Conservation (phyloP, 2,888 invertebrate species). For the Allolobophora icterica region DNA sequence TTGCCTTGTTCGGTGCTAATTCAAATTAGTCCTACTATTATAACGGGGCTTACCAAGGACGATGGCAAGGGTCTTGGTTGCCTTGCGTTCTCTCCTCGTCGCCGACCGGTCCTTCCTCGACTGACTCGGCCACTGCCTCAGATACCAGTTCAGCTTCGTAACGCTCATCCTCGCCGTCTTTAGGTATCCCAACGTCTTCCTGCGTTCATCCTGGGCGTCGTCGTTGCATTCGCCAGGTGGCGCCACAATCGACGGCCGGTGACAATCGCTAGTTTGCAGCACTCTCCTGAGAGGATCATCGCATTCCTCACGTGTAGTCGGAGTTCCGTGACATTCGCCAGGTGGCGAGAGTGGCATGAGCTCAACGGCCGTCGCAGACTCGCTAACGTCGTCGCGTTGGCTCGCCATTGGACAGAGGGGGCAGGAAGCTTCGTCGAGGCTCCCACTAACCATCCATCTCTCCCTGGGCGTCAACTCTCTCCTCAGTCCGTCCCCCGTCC, state of each 20-base stretch:
- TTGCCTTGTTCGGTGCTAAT: too few relatives aligned
- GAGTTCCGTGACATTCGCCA: background rate
- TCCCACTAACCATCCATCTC: background rate
- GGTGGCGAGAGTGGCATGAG: background rate
- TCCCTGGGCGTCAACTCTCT: background rate
- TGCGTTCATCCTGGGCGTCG: background rate
- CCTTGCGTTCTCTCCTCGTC: slow-evolving; percentile 79
- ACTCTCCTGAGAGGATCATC: background rate
- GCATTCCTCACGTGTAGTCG: background rate
- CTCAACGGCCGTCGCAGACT: background rate
- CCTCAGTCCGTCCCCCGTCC: background rate
- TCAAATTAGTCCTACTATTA: too few relatives aligned
- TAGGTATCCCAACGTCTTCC: background rate
- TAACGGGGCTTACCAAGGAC: slow-evolving; percentile 83
- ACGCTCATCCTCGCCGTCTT: background rate
- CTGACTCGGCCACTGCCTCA: background rate
- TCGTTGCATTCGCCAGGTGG: background rate
- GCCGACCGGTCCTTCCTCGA: slow-evolving; percentile 47
- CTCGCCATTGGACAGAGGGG: background rate
- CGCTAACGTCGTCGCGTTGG: background rate
- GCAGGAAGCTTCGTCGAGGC: background rate
- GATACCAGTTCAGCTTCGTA: slow-evolving; percentile 22
- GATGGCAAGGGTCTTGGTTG: slow-evolving; percentile 97
- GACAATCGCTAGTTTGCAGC: background rate
- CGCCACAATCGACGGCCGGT: background rate